Conservation (phyloP, 2,113 vertebrate species). For the Sula dactylatra region DNA sequence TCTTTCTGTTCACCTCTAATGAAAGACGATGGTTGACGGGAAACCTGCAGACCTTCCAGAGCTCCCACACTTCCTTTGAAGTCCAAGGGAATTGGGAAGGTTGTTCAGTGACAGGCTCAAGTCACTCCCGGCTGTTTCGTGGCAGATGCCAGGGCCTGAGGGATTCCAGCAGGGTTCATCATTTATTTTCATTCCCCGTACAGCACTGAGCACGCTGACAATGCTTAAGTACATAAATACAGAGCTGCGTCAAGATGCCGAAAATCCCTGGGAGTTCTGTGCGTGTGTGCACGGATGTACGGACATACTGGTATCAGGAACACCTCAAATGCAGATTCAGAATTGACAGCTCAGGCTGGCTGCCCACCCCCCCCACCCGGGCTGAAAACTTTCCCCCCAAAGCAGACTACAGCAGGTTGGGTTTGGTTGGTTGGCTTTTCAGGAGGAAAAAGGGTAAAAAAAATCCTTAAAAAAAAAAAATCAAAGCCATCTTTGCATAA, state of each 20-base stretch:
- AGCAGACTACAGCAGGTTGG: background rate
- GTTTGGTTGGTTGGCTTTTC: background rate
- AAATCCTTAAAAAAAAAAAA: background rate
- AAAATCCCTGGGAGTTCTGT: background rate
- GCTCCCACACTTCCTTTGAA: background rate
- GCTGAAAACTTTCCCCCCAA: background rate
- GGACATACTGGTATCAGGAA: background rate
- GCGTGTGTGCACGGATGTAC: fast-evolving
- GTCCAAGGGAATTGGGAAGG: background rate
- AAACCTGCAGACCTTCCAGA: background rate
- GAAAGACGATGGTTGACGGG: fast-evolving
- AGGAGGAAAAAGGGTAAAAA: background rate
- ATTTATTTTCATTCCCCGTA: background rate
- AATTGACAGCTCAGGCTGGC: background rate
- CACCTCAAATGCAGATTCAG: background rate
- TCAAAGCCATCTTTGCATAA: background rate
- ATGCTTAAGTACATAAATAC: background rate
- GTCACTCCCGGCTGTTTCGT: background rate
- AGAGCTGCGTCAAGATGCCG: background rate
- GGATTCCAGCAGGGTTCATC: background rate
- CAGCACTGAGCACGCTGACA: background rate
- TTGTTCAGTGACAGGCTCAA: background rate
- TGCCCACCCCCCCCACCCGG: too few relatives aligned
- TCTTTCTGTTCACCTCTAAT: background rate
- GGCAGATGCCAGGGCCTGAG: background rate